phyloP scores from a whole-genome alignment of 2,888 invertebrate genomes.

The Phyto melanocephala region DNA sequence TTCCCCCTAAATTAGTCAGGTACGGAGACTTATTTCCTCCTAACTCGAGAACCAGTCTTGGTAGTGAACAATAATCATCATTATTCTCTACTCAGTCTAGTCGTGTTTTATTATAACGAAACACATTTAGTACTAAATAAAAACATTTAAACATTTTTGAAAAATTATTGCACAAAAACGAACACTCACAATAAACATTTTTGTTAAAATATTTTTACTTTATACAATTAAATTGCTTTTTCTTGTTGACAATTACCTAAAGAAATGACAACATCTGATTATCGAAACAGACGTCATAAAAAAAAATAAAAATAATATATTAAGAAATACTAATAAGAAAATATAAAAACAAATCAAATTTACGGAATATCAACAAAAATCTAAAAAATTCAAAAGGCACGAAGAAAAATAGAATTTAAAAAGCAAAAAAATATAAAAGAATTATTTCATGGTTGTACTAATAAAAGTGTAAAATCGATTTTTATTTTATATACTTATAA shows the following conservation, averaged over 20 bases:
- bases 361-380: constrained; percentile 5
- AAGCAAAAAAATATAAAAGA: constrained; percentile 1
- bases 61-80: constrained; percentile 23
- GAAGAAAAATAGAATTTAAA: constrained; percentile 9
- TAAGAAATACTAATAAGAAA: background rate
- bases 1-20: no score
- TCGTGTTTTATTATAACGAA: constrained; percentile 61
- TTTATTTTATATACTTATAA: constrained; percentile 10
- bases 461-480: constrained; percentile 54
- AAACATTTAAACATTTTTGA: no score
- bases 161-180: constrained; percentile 12
- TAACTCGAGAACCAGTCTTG: no score
- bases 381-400: constrained; percentile 13
- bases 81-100: constrained; percentile 58
- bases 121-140: constrained; percentile 24
- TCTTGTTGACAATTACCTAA: constrained; percentile 18
- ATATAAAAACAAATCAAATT: constrained; percentile 36
- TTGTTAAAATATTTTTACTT: background rate
- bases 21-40: no score
- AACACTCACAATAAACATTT: background rate
- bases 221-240: background rate
- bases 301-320: background rate
- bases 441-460: constrained; percentile 29
- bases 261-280: constrained; percentile 50
- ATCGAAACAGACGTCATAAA: background rate